Evolutionary conservation across 2,113 vertebrate species (phyloP).

Genomic region (Anoplopoma fimbria): DNA sequence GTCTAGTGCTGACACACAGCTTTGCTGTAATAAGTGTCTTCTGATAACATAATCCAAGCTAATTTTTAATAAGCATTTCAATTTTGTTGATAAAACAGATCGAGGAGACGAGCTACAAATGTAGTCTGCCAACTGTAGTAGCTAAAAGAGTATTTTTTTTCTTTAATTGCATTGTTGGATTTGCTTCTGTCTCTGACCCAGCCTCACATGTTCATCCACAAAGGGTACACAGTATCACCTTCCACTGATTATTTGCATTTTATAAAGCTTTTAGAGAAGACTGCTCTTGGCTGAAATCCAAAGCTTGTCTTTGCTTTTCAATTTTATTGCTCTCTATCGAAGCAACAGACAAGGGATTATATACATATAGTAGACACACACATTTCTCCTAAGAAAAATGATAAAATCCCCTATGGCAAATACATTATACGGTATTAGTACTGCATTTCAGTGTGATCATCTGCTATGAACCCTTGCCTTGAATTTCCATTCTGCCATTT

Average conservation of each 20-base stretch:
- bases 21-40: conserved; percentile 32
- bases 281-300: conserved; percentile 61
- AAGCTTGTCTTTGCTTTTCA: conserved; percentile 36
- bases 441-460: neutral
- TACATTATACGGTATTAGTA: neutral
- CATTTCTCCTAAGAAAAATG: neutral
- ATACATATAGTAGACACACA: conserved; percentile 3
- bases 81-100: conserved; percentile 30
- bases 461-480: neutral
- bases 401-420: neutral
- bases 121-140: conserved; percentile 5
- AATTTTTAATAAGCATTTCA: conserved; percentile 26
- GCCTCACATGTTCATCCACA: conserved; percentile 30
- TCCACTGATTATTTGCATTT: conserved; percentile 60
- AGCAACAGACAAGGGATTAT: conserved; percentile 21
- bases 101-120: conserved; percentile 12
- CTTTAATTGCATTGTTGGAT: conserved; percentile 18
- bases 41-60: conserved; percentile 13
- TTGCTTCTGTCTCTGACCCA: conserved; percentile 34
- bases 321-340: conserved; percentile 33
- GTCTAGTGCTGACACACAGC: conserved; percentile 6
- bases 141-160: conserved; percentile 4
- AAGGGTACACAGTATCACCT: conserved; percentile 48
- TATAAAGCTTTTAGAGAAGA: conserved; percentile 21
- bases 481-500: conserved; percentile 7